Percentiles rank a stretch among this genome's conserved stretches.
Conservation (phyloP, 2,113 vertebrate species). For the Erpornis zantholeuca region DNA sequence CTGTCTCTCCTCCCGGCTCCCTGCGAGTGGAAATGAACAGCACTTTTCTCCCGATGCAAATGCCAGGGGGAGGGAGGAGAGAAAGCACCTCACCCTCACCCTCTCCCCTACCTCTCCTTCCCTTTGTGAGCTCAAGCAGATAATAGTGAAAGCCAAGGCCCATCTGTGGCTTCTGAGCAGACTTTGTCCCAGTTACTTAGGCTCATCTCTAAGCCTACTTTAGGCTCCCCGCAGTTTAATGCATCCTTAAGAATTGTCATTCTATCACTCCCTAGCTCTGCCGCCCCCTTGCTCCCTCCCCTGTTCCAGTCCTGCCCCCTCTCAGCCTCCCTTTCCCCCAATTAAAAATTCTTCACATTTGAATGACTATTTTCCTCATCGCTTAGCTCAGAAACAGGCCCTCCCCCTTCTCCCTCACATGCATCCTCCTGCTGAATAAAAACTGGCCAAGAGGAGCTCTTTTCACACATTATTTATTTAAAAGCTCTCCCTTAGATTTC, state of each 20-base stretch:
- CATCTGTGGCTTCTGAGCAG: slow-evolving; percentile 46
- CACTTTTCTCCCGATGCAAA: neutral
- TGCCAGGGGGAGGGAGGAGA: neutral
- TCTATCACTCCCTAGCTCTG: neutral
- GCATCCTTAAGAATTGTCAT: slow-evolving; percentile 48
- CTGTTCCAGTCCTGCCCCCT: neutral
- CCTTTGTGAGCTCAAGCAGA: neutral
- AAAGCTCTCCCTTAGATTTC: neutral
- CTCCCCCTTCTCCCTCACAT: neutral
- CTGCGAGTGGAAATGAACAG: neutral
- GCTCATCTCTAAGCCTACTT: slow-evolving; percentile 61
- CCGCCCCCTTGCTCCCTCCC: neutral
- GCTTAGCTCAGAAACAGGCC: neutral
- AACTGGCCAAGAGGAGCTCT: neutral
- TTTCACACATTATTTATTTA: neutral
- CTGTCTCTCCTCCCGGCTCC: neutral
- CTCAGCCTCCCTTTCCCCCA: neutral
- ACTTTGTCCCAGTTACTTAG: slow-evolving; percentile 49
- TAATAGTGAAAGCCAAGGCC: slow-evolving; percentile 27
- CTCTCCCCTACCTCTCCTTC: neutral
- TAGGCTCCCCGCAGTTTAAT: slow-evolving; percentile 50
- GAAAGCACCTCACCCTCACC: neutral
- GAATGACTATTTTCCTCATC: neutral
- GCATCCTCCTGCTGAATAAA: neutral
- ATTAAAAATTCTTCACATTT: neutral